phyloP scores from a whole-genome alignment of 2,113 vertebrate species.

The Hypocryptadius cinnamomeus region DNA sequence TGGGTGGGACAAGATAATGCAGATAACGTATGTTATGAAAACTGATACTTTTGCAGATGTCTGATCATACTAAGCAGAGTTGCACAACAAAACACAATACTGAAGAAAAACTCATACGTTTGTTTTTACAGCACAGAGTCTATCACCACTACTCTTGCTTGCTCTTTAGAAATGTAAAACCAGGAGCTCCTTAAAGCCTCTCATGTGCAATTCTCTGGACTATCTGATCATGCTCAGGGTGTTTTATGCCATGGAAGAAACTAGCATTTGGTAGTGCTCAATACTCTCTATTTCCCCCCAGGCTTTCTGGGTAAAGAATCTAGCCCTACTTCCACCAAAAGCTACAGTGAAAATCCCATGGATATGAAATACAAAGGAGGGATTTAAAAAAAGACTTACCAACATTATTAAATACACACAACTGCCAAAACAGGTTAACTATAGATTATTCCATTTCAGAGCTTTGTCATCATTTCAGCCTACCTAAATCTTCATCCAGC shows the following conservation, averaged over 20 bases:
- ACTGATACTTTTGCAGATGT: background rate
- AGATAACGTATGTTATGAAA: background rate
- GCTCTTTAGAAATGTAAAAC: background rate
- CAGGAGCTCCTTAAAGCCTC: background rate
- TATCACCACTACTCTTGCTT: background rate
- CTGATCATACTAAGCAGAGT: background rate
- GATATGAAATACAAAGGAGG: background rate
- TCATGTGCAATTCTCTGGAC: background rate
- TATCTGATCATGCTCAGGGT: background rate
- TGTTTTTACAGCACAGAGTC: background rate
- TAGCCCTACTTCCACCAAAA: background rate
- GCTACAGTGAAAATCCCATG: background rate
- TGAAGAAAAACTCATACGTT: background rate
- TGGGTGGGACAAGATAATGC: background rate
- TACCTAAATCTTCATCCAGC: conserved; percentile 90
- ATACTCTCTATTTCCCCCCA: background rate
- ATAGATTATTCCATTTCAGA: background rate
- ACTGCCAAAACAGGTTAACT: background rate
- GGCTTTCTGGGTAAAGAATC: background rate
- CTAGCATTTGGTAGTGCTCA: background rate
- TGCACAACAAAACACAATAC: background rate
- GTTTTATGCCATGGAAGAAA: background rate
- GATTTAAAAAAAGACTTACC: background rate
- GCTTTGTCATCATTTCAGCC: background rate
- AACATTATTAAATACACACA: background rate